phyloP scores from a whole-genome alignment of 2,113 vertebrate species.

The Saccopteryx bilineata region DNA sequence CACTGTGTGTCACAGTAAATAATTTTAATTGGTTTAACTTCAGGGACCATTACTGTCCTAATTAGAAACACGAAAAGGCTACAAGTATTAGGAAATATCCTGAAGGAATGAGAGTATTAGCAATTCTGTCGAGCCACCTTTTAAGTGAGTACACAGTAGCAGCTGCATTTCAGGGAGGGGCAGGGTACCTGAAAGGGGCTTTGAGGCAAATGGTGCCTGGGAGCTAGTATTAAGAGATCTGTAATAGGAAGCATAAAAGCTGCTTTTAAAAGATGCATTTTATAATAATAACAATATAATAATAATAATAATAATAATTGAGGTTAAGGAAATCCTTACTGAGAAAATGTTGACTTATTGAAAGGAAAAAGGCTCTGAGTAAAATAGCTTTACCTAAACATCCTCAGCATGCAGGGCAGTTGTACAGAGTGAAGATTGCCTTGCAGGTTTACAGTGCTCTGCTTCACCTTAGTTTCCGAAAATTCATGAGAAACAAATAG shows the following conservation, averaged over 20 bases:
- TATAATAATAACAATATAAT: constrained; percentile 22
- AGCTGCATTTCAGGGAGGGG: constrained; percentile 87
- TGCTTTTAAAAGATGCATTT: constrained; percentile 71
- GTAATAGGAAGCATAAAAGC: constrained; percentile 21
- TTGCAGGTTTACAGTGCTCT: neutral
- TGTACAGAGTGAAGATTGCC: neutral
- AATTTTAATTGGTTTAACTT: constrained; percentile 96
- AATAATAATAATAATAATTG: neutral
- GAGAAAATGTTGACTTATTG: neutral
- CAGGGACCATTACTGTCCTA: constrained; percentile 94
- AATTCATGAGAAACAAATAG: neutral
- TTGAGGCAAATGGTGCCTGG: constrained; percentile 83
- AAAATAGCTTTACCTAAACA: neutral
- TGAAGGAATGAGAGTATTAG: constrained; percentile 92
- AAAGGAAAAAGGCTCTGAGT: neutral
- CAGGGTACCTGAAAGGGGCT: constrained; percentile 86
- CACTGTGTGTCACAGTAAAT: constrained; percentile 93
- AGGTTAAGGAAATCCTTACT: neutral
- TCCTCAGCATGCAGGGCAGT: neutral
- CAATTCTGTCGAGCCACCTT: constrained; percentile 92
- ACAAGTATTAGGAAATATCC: constrained; percentile 94
- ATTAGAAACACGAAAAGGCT: constrained; percentile 95
- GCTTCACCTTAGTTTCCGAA: neutral
- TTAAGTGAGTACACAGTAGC: constrained; percentile 89
- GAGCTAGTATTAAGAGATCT: constrained; percentile 75